Evolutionary conservation across 2,888 invertebrate genomes (phyloP), one percentile per base, ranked within the genome.

Genomic region (Dugesia japonica): DNA sequence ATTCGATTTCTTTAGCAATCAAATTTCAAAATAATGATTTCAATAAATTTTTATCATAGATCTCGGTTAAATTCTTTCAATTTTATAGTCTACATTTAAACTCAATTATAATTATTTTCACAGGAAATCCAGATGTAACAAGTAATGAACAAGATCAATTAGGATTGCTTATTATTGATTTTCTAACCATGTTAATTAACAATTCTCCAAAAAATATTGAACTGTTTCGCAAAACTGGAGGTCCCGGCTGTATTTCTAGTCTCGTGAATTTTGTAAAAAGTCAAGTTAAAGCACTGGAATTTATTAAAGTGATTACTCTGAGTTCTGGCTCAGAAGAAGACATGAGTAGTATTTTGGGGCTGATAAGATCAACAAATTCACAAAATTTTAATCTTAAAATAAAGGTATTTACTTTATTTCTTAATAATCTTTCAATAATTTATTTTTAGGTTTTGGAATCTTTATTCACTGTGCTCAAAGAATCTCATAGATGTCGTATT

Each of bases 401-500:
- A n/a, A 56, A 56, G 17, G 56, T 56, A 56, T 23, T 4, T 56
- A 31, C 4, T 31, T 31, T 31, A 31, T 31, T 31, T 13, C 4
- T 7, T 7, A 31, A 9, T 56, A 20, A 56, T 20, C 1, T 56
- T 56, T 9, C 4, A 4, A 13, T 13, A 56, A 20, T 20, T 13
- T 4, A 20, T 9, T 9, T 56, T 56, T 56, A 75, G 42, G 75
- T 75, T 1, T 72, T 75, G 7, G 42, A 75, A 23, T 87, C 92
- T 74, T 86, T 97, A 78, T 86, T 94, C 78, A 89, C 89, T 76
- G 94, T 94, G 80, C 87, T 98, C 76, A 88, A 93, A 79, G 98
- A 98, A 83, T 94, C 94, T 71, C 98, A 98, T 86, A 89, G 95
- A 78, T 93, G 94, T 0, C 88, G 98, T 80, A 93, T 94, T 4